Base-by-base conservation (phyloP, 2,888 invertebrate genomes). In the Drosophila ustulata region DNA sequence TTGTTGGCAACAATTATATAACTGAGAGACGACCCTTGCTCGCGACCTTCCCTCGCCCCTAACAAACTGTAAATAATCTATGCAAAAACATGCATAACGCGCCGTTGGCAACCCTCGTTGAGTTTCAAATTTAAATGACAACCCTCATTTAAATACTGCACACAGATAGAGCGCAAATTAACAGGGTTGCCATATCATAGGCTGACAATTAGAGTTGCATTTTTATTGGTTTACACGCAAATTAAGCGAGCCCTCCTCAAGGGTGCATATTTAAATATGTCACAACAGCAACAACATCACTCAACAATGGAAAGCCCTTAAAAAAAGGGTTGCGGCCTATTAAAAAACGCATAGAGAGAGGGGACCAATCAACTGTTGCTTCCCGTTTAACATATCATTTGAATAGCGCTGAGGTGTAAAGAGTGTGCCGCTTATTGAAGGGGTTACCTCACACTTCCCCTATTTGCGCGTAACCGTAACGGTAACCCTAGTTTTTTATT, bases 211-310 rank as follows among this genome's bases (percentile, higher is more conserved):
- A 89, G 81, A 87, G 66, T 68, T 62, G 72, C 76, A 84, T 86
- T 87, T 87, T 86, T 79, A 90, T 89, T 89, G 89, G 77, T 69
- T 79, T 70, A 87, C 78, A 89, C 47, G 57, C 70, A 85, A 90
- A 85, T 82, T 89, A 89, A 80, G 41, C 50, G 81, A 61, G 45
- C 26, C 56, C 71, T 34, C 39, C n/a, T 32, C 47, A 34, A 30
- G 51, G 59, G 70, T 58, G 56, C 71, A 61, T 71, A 80, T 76
- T 77, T 58, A 77, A 77, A 72, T 75, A 30, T 82, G 75, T 79
- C 80, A 71, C 61, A 79, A 78, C 72, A 80, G 9, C 43, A 70
- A 59, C 49, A 50, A 18, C 25, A 52, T 43, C 47, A 57, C 32
- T 3, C 5, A 5, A 30, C 34, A 51, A 46, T n/a, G 0, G 26